Conservation (phyloP, 1,140 invertebrate species). For the Orussus abietinus region DNA sequence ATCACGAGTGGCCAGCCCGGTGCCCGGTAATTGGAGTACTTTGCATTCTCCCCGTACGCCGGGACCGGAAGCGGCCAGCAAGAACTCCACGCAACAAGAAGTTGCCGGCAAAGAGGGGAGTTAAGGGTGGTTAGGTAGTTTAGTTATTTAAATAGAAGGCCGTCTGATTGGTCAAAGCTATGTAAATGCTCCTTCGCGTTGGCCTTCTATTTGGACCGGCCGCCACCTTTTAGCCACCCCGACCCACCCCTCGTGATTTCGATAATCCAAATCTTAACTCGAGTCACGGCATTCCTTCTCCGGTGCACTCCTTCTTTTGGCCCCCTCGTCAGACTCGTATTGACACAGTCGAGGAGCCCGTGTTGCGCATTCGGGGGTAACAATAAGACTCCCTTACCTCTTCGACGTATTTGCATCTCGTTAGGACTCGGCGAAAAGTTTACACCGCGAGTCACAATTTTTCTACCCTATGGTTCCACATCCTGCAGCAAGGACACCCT, state of each 20-base stretch:
- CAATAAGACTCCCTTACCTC: no score
- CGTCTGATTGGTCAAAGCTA: slow-evolving; percentile 32
- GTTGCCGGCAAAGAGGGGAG: slow-evolving; percentile 17
- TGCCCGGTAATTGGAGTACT: not conserved
- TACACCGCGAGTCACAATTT: no score
- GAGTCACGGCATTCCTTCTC: no score
- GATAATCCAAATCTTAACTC: slow-evolving; percentile 30
- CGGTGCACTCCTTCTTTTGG: no score
- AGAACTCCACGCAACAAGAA: slow-evolving; percentile 22
- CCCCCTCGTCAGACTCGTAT: no score
- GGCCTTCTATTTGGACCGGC: not conserved
- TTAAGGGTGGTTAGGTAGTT: slow-evolving; percentile 16
- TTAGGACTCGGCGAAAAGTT: no score
- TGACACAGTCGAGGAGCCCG: no score
- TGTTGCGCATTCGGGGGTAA: no score
- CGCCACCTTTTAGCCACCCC: not conserved
- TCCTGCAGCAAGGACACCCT: no score
- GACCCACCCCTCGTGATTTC: slow-evolving; percentile 21
- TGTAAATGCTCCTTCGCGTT: slow-evolving; percentile 26
- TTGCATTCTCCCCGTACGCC: not conserved
- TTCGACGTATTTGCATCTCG: no score
- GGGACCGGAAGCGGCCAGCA: no score
- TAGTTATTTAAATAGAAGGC: slow-evolving; percentile 30
- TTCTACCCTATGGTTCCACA: no score
- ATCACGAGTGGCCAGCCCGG: not conserved